Conservation (phyloP, 2,797 vertebrate genomes). For the Gymnodraco acuticeps region DNA sequence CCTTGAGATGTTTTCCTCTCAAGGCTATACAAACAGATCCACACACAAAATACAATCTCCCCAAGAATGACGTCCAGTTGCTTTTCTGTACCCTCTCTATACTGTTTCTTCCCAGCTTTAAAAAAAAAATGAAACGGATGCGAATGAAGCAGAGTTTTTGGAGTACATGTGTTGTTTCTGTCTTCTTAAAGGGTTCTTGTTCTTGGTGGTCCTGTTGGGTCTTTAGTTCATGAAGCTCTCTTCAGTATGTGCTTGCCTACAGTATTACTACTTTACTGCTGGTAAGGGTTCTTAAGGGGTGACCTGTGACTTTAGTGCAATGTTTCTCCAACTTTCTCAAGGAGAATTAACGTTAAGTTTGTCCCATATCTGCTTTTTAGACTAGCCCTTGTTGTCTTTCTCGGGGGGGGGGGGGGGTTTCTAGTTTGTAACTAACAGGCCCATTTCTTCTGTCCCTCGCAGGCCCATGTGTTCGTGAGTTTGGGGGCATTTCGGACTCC, state of each 20-base stretch:
- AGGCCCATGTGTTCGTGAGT: slow-evolving; percentile 37
- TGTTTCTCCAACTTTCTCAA: slow-evolving; percentile 69
- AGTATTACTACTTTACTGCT: slow-evolving; percentile 75
- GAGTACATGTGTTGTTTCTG: slow-evolving; percentile 51
- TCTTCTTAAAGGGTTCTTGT: slow-evolving; percentile 79
- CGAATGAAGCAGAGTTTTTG: slow-evolving; percentile 61
- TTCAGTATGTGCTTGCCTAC: slow-evolving; percentile 75
- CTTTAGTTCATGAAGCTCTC: slow-evolving; percentile 68
- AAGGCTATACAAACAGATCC: slow-evolving; percentile 55
- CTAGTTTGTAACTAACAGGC: slow-evolving; percentile 56
- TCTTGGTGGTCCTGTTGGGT: slow-evolving; percentile 72
- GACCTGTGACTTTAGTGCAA: slow-evolving; percentile 81
- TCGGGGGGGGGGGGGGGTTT: slow-evolving; percentile 31
- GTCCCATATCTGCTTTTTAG: slow-evolving; percentile 56
- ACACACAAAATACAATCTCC: slow-evolving; percentile 55
- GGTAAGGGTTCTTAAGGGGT: slow-evolving; percentile 66
- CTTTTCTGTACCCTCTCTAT: slow-evolving; percentile 52
- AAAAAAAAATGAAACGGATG: slow-evolving; percentile 49
- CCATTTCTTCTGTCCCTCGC: slow-evolving; percentile 38
- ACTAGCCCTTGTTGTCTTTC: slow-evolving; percentile 80
- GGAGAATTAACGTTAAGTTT: slow-evolving; percentile 58
- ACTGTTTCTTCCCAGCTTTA: neutral
- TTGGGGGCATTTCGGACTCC: slow-evolving; percentile 32
- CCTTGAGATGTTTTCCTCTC: slow-evolving; percentile 43
- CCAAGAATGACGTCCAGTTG: slow-evolving; percentile 69